phyloP scores from a whole-genome alignment of 2,888 invertebrate genomes.

The Drosophila atripex region DNA sequence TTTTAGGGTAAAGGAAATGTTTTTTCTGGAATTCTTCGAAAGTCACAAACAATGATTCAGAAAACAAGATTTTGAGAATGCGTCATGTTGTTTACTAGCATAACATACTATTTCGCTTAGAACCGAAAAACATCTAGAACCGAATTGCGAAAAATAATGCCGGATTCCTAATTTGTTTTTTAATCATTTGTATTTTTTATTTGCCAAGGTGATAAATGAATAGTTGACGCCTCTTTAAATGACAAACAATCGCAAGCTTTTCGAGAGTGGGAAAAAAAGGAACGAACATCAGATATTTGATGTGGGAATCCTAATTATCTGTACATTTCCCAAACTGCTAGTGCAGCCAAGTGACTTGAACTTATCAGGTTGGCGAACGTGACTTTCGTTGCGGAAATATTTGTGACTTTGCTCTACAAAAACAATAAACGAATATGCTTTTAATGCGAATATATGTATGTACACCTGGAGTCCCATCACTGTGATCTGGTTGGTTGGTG shows the following conservation, averaged over 20 bases:
- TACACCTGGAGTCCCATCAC: constrained; percentile 19
- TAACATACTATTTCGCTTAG: constrained; percentile 8
- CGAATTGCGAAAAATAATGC: constrained; percentile 3
- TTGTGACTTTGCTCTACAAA: constrained; percentile 43
- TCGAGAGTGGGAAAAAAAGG: not conserved
- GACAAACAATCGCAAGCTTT: constrained; percentile 9
- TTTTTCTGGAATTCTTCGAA: not conserved
- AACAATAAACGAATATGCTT: constrained; percentile 32
- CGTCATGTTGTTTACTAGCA: constrained; percentile 22
- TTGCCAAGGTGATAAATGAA: constrained; percentile 7
- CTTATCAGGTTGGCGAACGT: constrained; percentile 38
- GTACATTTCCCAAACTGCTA: constrained; percentile 2
- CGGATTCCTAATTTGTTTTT: not conserved
- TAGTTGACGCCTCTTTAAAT: not conserved
- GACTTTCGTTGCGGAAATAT: constrained; percentile 34
- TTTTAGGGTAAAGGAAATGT: not conserved
- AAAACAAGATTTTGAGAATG: not conserved
- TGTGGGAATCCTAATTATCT: constrained; percentile 11
- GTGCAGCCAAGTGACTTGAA: constrained; percentile 25
- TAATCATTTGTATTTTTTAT: not conserved
- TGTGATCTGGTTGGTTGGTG: constrained; percentile 33
- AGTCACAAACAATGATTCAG: constrained; percentile 1
- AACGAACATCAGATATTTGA: no score
- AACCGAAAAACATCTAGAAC: not conserved
- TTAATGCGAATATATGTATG: not conserved